Evolutionary conservation across 1,140 invertebrate species (phyloP).

Genomic region (Drosophila murphyi): DNA sequence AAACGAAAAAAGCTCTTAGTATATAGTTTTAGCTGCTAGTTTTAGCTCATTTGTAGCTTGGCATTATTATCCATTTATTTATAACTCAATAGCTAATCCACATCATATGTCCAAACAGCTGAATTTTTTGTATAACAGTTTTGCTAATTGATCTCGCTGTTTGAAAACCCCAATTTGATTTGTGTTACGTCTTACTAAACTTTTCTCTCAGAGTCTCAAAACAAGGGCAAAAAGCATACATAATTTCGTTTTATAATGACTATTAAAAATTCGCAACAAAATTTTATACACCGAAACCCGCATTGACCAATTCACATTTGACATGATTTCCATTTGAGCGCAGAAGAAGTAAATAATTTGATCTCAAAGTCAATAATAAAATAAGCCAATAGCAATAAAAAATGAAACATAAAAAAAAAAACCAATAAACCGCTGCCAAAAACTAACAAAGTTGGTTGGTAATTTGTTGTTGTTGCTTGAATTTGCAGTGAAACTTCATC

Average conservation of each 20-base stretch:
- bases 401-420: constrained; percentile 21
- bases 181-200: constrained; percentile 17
- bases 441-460: constrained; percentile 31
- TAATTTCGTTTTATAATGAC: constrained; percentile 24
- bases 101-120: no score
- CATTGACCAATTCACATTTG: constrained; percentile 31
- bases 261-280: constrained; percentile 38
- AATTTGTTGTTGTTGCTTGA: background rate
- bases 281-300: constrained; percentile 32
- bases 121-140: no score
- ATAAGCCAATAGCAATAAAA: constrained; percentile 13
- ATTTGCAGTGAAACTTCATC: background rate
- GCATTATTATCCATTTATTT: background rate
- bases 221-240: background rate
- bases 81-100: no score
- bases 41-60: background rate
- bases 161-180: constrained; percentile 57
- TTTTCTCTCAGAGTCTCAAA: constrained; percentile 1
- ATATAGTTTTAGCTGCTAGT: background rate
- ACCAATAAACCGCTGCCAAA: constrained; percentile 17
- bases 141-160: no score
- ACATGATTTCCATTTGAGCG: constrained; percentile 25
- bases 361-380: constrained; percentile 23
- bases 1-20: no score
- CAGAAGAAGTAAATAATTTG: constrained; percentile 2